Evolutionary conservation across 1,140 invertebrate genomes (phyloP), one percentile per base, ranked within the genome.

Genomic region (Musca vetustissima): DNA sequence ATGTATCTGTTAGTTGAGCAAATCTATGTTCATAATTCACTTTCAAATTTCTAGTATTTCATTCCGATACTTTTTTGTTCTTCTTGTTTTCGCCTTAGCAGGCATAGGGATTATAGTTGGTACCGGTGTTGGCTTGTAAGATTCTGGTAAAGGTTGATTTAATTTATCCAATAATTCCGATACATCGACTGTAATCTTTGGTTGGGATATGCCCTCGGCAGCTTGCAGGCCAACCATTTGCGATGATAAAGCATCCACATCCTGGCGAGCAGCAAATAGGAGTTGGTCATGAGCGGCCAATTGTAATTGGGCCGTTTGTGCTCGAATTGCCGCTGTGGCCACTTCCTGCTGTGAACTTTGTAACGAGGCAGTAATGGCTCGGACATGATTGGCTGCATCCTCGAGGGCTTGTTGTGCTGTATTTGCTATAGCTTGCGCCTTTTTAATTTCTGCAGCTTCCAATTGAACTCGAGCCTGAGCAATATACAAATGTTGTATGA

Each of bases 171-270:
- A 55, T 53, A 82, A 43, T 1, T 71, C 75, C 15, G 72, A 71
- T 21, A 82, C 21, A 71, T 82, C 78, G 19, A 82, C 74, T 0
- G 70, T 77, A 8, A 79, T 52, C 36, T 77, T 79, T 1, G 78
- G 79, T 61, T 75, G 72, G 1, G 76, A 68, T 59, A 82, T 80
- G 28, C 80, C 80, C 69, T 80, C 80, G n/a, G 80, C 80, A 7
- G 80, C 80, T 59, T 82, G 80, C 21, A 82, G 57, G 0, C 80
- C 80, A 8, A 82, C 80, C 72, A 82, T 79, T 68, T 81, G 80
- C 1, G 80, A 82, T 21, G 80, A 82, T 0, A 82, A 15, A 0
- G 80, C 71, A 24, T 82, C 80, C 19, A 82, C 78, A 52, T 80
- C 80, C 69, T 82, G 80, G 4, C 80, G 76, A 4, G 80, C 80